Base-by-base conservation (phyloP, 1,140 invertebrate genomes). In the Zaprionus africanus region DNA sequence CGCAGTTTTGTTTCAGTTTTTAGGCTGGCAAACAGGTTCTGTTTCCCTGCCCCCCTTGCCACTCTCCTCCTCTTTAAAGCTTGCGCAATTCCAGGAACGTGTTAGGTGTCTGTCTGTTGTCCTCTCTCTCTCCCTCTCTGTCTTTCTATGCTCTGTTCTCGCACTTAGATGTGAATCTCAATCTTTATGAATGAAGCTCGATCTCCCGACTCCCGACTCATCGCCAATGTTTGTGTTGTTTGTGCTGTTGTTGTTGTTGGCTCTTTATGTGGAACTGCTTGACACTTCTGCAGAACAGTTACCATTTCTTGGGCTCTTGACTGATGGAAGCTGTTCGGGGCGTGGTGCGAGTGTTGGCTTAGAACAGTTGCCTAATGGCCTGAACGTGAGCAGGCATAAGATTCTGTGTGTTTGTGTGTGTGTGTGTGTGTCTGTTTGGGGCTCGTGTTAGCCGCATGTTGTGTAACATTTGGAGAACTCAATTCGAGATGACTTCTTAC, bases 31-130 rank as follows among this genome's bases (percentile, higher is more conserved):
- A 84, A 84, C 82, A 74, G 82, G 82, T 84, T 84, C 51, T 31
- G 1, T 56, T 75, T 69, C 51, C 60, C 53, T 66, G 11, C 17
- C n/a, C 41, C 7, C 41, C 22, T 22, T 17, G 12, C 7, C 12
- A 0, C 36, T 22, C 0, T 34, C 2, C 49, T 54, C 53, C 65
- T 22, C 2, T 69, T 75, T 67, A 34, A 77, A 78, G 81, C 57
- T 79, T 79, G 68, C 72, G 67, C 84, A 61, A 58, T 88, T 88
- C 84, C 81, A 58, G 67, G 84, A 87, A 87, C 74, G 88, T 87
- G 74, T 83, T 87, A 76, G 74, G 54, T 69, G 65, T 76, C 36
- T 0, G 36, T 38, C n/a, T 9, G 28, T 41, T 70, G 77, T 69
- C 67, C 51, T 49, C 68, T 60, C 28, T 5, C 26, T 17, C 15